Conservation (phyloP, 1,140 invertebrate species). For the Phortica variegata region DNA sequence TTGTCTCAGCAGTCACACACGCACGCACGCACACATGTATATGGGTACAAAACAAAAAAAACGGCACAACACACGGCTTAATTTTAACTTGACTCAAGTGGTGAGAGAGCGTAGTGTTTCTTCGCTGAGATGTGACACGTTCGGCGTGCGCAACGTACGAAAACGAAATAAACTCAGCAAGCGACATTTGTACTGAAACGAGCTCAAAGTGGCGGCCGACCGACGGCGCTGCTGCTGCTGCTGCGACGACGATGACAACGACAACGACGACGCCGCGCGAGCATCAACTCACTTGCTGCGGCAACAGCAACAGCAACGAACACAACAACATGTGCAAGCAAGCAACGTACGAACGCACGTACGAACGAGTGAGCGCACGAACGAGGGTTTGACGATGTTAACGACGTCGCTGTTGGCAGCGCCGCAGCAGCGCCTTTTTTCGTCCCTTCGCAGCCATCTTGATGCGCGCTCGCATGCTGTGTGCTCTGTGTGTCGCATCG, state of each 20-base stretch:
- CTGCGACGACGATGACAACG: slow-evolving; percentile 18
- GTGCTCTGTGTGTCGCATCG: no score
- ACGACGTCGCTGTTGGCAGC: slow-evolving; percentile 1
- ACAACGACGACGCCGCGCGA: slow-evolving; percentile 14
- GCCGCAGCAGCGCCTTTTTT: slow-evolving; percentile 1
- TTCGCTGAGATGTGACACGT: slow-evolving; percentile 19
- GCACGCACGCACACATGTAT: no score
- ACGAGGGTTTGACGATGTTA: neutral
- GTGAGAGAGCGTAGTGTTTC: slow-evolving; percentile 13
- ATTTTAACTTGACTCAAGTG: neutral
- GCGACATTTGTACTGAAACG: slow-evolving; percentile 24
- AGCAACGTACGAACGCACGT: no score
- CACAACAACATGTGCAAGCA: neutral
- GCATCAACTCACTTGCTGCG: slow-evolving; percentile 5
- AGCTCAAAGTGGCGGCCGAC: slow-evolving; percentile 5
- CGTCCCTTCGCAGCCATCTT: slow-evolving; percentile 36
- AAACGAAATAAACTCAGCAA: slow-evolving; percentile 48
- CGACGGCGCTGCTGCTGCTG: slow-evolving; percentile 15
- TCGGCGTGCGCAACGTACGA: slow-evolving; percentile 43
- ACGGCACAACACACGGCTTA: neutral
- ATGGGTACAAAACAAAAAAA: neutral
- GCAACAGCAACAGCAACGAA: slow-evolving; percentile 3
- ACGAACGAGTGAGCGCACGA: no score
- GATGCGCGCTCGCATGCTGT: slow-evolving; percentile 25
- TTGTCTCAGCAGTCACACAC: no score